A percentile compares a stretch with the other conserved stretches of the same genome.
Conservation (phyloP, 2,797 vertebrate species). For the Gambelia wislizenii region DNA sequence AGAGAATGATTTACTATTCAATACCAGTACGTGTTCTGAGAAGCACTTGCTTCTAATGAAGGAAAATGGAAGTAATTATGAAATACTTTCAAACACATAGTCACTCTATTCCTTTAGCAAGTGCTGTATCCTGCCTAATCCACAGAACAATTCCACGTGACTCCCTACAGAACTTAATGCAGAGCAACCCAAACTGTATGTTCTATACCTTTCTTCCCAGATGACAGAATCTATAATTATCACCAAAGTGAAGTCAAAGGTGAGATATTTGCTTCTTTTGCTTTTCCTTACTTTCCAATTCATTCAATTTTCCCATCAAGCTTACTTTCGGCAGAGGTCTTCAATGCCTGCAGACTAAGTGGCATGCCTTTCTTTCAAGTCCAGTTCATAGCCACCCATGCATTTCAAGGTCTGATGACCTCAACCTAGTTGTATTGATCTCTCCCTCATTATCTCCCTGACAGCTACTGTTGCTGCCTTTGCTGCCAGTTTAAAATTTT, state of each 20-base stretch:
- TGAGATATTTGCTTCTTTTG: background rate
- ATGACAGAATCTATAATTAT: slow-evolving; percentile 21
- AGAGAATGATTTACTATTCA: background rate
- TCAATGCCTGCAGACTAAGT: slow-evolving; percentile 1
- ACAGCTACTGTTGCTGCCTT: background rate
- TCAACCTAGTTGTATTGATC: slow-evolving; percentile 11
- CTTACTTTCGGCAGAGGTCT: background rate
- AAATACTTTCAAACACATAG: background rate
- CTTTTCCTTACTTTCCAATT: slow-evolving; percentile 2
- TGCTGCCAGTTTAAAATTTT: background rate
- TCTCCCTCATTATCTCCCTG: slow-evolving; percentile 13
- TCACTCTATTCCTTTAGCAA: background rate
- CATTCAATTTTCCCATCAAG: background rate
- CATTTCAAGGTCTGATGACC: slow-evolving; percentile 4
- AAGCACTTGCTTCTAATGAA: background rate
- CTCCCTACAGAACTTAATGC: background rate
- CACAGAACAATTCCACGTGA: background rate
- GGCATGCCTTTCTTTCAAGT: background rate
- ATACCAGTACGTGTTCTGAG: too few relatives aligned
- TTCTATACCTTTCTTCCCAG: background rate
- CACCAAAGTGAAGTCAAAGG: background rate
- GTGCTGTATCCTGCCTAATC: background rate
- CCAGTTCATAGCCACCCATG: background rate
- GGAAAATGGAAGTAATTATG: background rate
- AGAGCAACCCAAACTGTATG: background rate